These are phyloP conservation scores for Tiliqua scincoides DNA, from an alignment of 2,113 vertebrate species.

Conservation along the genomic window DNA sequence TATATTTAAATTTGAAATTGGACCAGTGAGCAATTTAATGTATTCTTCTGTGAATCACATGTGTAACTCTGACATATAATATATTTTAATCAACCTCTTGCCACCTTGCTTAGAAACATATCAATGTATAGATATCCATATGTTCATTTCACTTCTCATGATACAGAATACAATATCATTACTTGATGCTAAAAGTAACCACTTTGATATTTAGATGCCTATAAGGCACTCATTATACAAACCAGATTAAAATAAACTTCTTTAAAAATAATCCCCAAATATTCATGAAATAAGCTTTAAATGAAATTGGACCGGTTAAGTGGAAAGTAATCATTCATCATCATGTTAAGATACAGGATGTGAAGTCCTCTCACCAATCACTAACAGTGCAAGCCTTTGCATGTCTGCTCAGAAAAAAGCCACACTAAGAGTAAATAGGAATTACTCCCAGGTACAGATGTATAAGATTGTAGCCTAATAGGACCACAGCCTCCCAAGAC, in stretches of 20 bases:
- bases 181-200: conserved; percentile 6
- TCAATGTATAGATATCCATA: conserved; percentile 14
- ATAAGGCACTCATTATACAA: neutral
- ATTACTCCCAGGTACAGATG: too few relatives aligned
- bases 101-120: conserved; percentile 31
- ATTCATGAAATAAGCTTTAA: conserved; percentile 13
- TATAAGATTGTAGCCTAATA: too few relatives aligned
- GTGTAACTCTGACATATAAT: conserved; percentile 52
- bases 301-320: neutral
- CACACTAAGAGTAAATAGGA: too few relatives aligned
- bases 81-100: conserved; percentile 44
- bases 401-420: too few relatives aligned
- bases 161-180: neutral
- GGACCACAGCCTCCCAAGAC: neutral
- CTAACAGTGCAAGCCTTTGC: too few relatives aligned
- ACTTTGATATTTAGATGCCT: neutral
- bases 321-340: conserved; percentile 7
- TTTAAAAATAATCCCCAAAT: conserved; percentile 26
- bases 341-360: neutral
- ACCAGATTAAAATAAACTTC: conserved; percentile 23
- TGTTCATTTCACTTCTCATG: conserved; percentile 10
- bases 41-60: conserved; percentile 60
- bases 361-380: neutral
- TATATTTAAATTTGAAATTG: conserved; percentile 82
- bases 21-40: conserved; percentile 74